Conservation (phyloP, 2,888 invertebrate species). For the Phymatocera aterrima region DNA sequence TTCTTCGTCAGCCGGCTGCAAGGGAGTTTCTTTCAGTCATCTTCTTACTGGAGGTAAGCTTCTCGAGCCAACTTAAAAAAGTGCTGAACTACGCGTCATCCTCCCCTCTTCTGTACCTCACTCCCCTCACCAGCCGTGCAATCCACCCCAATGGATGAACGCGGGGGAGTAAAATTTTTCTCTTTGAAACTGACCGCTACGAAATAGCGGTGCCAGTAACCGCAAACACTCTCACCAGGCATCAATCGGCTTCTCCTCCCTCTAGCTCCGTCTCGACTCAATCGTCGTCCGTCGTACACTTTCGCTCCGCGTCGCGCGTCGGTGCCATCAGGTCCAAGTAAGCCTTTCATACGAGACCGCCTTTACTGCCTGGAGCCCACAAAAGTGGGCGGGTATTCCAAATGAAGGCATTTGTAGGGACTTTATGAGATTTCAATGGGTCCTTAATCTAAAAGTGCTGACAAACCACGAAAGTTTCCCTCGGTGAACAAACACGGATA, state of each 20-base stretch:
- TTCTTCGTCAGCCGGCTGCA: background rate
- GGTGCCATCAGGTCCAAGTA: conserved; percentile 52
- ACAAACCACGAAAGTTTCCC: conserved; percentile 73
- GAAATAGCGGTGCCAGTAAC: conserved; percentile 49
- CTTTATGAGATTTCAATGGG: conserved; percentile 72
- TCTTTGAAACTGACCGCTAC: conserved; percentile 41
- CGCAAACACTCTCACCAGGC: conserved; percentile 50
- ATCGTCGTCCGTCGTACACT: conserved; percentile 25
- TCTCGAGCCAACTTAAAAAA: conserved; percentile 32
- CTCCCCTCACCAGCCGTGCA: background rate
- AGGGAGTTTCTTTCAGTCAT: conserved; percentile 18
- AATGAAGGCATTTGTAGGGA: conserved; percentile 70
- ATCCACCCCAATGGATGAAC: background rate
- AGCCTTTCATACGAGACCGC: conserved; percentile 59
- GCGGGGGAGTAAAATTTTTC: conserved; percentile 30
- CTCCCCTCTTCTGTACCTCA: background rate
- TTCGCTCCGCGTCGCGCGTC: background rate
- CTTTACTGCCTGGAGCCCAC: conserved; percentile 52
- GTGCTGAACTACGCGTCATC: conserved; percentile 32
- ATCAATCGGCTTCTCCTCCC: conserved; percentile 44
- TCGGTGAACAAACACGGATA: conserved; percentile 73
- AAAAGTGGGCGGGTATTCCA: conserved; percentile 61
- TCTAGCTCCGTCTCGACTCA: conserved; percentile 48
- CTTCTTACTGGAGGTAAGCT: conserved; percentile 20
- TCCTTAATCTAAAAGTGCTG: conserved; percentile 73